Percentiles rank a stretch among this genome's conserved stretches.
These are phyloP conservation scores for Molossus alvarezi DNA, from an alignment of 2,797 vertebrate species.

Conservation along the genomic window DNA sequence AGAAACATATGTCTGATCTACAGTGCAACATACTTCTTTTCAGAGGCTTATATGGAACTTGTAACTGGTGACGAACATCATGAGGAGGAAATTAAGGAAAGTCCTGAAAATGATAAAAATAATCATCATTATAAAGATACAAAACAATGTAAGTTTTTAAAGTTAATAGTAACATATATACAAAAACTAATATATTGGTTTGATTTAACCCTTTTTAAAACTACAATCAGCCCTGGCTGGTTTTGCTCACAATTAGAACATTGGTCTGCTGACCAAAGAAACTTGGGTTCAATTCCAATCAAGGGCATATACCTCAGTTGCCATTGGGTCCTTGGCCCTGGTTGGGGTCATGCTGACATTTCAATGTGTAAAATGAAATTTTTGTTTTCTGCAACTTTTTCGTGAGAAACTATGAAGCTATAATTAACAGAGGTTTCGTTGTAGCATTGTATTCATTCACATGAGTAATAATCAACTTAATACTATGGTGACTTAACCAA, in stretches of 20 bases:
- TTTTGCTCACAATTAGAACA: background rate
- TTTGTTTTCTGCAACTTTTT: slow-evolving; percentile 7
- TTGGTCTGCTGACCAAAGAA: no score
- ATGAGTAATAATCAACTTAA: background rate
- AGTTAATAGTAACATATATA: slow-evolving; percentile 17
- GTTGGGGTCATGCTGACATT: no score
- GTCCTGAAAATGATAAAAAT: slow-evolving; percentile 67
- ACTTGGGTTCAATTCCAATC: no score
- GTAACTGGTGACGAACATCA: background rate
- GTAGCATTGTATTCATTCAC: background rate
- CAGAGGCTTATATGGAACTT: background rate
- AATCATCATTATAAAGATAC: slow-evolving; percentile 67
- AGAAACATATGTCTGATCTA: background rate
- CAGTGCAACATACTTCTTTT: background rate
- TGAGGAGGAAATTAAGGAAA: background rate
- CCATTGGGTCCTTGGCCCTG: no score
- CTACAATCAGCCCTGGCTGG: background rate
- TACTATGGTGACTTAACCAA: background rate
- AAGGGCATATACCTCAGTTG: no score
- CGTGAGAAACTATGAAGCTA: background rate
- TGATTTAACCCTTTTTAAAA: slow-evolving; percentile 7
- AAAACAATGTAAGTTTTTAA: slow-evolving; percentile 78
- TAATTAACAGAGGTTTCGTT: background rate
- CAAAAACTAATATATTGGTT: background rate
- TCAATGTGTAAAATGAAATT: background rate